Conservation (phyloP, 2,888 invertebrate genomes). For the Melanophora roralis region DNA sequence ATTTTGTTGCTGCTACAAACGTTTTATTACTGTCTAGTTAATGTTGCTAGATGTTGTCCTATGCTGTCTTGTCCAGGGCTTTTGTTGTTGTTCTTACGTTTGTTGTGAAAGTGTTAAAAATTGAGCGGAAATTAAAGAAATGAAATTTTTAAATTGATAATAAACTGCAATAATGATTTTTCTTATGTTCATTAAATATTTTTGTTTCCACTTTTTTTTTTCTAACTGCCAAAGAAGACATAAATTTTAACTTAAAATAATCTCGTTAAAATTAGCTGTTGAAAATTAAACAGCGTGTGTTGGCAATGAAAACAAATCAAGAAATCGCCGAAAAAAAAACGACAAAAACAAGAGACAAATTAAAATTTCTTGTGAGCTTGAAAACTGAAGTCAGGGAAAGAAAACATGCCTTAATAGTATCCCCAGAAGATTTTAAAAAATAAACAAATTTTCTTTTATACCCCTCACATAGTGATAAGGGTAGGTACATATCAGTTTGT, state of each 20-base stretch:
- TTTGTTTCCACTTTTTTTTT: conserved; percentile 6
- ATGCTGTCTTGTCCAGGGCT: not conserved
- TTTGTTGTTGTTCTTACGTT: conserved; percentile 37
- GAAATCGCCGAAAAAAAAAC: not conserved
- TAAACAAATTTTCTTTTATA: too few relatives aligned
- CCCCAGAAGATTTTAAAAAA: too few relatives aligned
- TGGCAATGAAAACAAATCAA: not conserved
- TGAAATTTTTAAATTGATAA: conserved; percentile 62
- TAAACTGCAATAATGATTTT: conserved; percentile 56
- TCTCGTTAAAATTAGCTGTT: conserved; percentile 52
- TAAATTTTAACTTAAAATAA: conserved; percentile 53
- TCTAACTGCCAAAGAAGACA: conserved; percentile 41
- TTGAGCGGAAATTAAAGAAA: conserved; percentile 67
- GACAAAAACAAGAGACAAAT: not conserved
- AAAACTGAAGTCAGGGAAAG: not conserved
- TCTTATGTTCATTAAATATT: conserved; percentile 24
- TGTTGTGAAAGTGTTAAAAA: conserved; percentile 67
- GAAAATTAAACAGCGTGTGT: conserved; percentile 43
- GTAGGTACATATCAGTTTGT: too few relatives aligned
- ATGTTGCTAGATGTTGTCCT: conserved; percentile 3
- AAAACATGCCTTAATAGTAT: not conserved
- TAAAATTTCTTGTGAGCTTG: not conserved
- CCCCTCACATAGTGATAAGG: too few relatives aligned
- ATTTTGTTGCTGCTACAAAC: conserved; percentile 6
- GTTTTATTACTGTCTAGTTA: conserved; percentile 19